phyloP scores from a whole-genome alignment of 1,140 invertebrate genomes.

The Latrodectus geometricus region DNA sequence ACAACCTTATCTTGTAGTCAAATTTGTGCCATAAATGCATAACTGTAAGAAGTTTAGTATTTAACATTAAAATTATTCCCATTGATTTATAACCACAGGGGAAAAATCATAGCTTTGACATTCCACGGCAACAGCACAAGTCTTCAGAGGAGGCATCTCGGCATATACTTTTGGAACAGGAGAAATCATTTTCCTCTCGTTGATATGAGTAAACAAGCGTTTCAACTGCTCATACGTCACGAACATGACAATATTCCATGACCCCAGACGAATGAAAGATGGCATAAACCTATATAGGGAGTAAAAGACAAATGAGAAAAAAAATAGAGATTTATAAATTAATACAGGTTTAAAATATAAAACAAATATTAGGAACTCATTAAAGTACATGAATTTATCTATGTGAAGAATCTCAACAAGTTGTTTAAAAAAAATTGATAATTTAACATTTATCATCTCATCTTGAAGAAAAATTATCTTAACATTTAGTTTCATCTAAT shows the following conservation, averaged over 20 bases:
- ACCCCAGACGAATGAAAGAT: constrained; percentile 77
- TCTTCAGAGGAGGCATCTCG: background rate
- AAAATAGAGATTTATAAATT: background rate
- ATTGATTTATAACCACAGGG: constrained; percentile 49
- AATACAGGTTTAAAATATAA: too few species aligned
- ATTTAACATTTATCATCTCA: too few species aligned
- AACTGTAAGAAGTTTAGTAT: background rate
- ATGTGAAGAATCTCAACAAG: too few species aligned
- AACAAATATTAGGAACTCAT: too few species aligned
- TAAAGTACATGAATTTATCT: too few species aligned
- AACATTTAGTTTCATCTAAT: too few species aligned
- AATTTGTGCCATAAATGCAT: background rate
- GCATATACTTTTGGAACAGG: constrained; percentile 54
- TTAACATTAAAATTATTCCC: constrained; percentile 24
- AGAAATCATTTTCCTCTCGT: constrained; percentile 4
- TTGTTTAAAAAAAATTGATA: too few species aligned
- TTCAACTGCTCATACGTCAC: constrained; percentile 81
- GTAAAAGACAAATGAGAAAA: constrained; percentile 37
- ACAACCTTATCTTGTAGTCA: background rate
- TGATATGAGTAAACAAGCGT: constrained; percentile 62
- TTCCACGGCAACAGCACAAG: background rate
- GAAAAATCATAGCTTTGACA: background rate
- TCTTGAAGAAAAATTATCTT: too few species aligned
- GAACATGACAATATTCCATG: constrained; percentile 82
- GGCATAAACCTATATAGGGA: constrained; percentile 75